These are phyloP conservation scores for Drosophila kepulauana DNA, from an alignment of 1,140 invertebrate species.

Conservation along the genomic window DNA sequence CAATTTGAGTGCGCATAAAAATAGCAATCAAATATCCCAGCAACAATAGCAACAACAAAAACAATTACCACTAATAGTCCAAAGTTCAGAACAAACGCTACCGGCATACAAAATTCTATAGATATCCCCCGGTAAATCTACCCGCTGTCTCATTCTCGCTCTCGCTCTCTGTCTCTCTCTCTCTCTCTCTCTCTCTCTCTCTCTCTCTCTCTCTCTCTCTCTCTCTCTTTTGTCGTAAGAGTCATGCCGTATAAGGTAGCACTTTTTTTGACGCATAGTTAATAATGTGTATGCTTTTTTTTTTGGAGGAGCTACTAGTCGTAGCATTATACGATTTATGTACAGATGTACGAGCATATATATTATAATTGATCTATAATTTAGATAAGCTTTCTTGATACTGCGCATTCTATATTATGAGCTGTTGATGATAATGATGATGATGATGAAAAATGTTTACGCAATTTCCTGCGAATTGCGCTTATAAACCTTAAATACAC, in stretches of 20 bases:
- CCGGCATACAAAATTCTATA: conserved; percentile 31
- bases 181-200: conserved; percentile 1
- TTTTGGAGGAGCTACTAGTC: conserved; percentile 32
- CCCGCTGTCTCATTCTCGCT: conserved; percentile 8
- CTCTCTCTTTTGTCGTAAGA: not conserved
- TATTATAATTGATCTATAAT: conserved; percentile 80
- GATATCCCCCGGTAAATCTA: not conserved
- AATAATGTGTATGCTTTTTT: conserved; percentile 36
- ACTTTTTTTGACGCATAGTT: conserved; percentile 50
- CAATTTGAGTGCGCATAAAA: conserved; percentile 37
- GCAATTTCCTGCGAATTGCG: conserved; percentile 57
- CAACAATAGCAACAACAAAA: not conserved
- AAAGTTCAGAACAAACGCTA: conserved; percentile 42
- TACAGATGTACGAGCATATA: conserved; percentile 35
- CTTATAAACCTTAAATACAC: conserved; percentile 41
- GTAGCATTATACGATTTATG: conserved; percentile 38
- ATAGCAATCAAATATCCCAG: conserved; percentile 16
- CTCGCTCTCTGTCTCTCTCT: not conserved
- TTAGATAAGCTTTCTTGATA: conserved; percentile 73
- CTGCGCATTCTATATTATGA: not conserved
- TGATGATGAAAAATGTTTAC: conserved; percentile 58
- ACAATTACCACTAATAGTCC: conserved; percentile 37
- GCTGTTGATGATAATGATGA: no score
- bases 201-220: conserved; percentile 1
- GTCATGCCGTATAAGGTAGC: conserved; percentile 16